phyloP scores from a whole-genome alignment of 1,140 invertebrate species.

The Adelges cooleyi region DNA sequence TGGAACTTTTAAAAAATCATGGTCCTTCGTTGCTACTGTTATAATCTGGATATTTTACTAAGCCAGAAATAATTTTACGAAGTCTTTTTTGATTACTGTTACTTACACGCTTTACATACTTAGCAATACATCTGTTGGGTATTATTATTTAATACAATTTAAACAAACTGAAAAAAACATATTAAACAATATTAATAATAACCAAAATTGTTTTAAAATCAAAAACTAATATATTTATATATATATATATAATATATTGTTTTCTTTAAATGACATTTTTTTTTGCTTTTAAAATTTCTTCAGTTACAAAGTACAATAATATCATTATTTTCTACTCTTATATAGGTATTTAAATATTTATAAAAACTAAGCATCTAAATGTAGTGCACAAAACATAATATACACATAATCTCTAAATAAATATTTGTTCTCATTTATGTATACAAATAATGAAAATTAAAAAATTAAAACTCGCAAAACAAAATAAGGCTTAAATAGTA shows the following conservation, averaged over 20 bases:
- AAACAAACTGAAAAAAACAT: too few relatives aligned
- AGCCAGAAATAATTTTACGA: too few relatives aligned
- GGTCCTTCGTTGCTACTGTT: too few relatives aligned
- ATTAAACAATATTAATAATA: too few relatives aligned
- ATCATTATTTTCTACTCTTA: slow-evolving; percentile 15
- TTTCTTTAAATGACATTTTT: slow-evolving; percentile 11
- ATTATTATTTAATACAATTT: too few relatives aligned
- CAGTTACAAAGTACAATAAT: slow-evolving; percentile 21
- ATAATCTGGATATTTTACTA: too few relatives aligned
- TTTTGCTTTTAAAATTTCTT: slow-evolving; percentile 6
- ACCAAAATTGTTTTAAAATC: too few relatives aligned
- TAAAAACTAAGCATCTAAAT: slow-evolving; percentile 25
- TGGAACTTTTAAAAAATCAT: too few relatives aligned
- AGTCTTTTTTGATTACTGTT: too few relatives aligned
- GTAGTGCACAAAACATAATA: slow-evolving; percentile 27
- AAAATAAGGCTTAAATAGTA: slow-evolving; percentile 4
- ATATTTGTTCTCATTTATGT: slow-evolving; percentile 14
- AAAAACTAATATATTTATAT: slow-evolving; percentile 18
- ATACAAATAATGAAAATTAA: slow-evolving; percentile 4
- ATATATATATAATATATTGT: background rate
- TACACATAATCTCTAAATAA: slow-evolving; percentile 24
- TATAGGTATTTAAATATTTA: too few relatives aligned
- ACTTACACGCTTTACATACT: too few relatives aligned
- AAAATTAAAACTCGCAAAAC: background rate
- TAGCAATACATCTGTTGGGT: too few relatives aligned